Percentiles rank a stretch among this genome's conserved stretches.
Conservation (phyloP, 1,140 invertebrate species). For the Lerema accius region DNA sequence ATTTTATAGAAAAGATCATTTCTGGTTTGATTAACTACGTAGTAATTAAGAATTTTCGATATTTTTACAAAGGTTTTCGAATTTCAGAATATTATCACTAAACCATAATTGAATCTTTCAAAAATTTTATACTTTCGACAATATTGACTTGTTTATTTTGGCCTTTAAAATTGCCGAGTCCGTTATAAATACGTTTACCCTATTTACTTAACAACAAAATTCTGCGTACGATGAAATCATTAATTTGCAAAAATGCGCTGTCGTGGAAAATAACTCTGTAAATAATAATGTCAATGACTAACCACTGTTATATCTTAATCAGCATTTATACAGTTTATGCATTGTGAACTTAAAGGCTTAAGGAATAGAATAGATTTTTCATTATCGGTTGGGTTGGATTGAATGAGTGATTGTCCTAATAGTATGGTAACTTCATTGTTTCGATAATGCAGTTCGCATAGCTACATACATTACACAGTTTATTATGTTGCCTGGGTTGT, state of each 20-base stretch:
- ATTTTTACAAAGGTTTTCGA: too few relatives aligned
- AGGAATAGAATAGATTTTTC: neutral
- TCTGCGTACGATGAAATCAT: neutral
- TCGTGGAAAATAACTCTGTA: constrained; percentile 20
- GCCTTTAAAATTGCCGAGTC: too few relatives aligned
- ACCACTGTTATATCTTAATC: constrained; percentile 9
- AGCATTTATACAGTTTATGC: neutral
- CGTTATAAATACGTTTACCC: too few relatives aligned
- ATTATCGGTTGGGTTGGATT: neutral
- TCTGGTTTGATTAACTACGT: too few relatives aligned
- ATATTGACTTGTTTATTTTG: too few relatives aligned
- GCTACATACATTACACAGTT: neutral
- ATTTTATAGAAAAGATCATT: too few relatives aligned
- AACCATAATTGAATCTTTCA: too few relatives aligned
- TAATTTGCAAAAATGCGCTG: constrained; percentile 9
- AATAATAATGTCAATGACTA: constrained; percentile 18
- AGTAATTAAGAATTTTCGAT: too few relatives aligned
- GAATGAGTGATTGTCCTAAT: neutral
- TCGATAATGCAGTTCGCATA: neutral
- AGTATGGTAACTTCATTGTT: neutral
- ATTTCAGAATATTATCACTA: too few relatives aligned
- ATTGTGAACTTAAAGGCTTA: neutral
- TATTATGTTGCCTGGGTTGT: too few relatives aligned
- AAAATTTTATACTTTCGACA: too few relatives aligned
- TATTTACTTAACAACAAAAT: too few relatives aligned